These are phyloP conservation scores for Halocynthia roretzi DNA, from an alignment of 23 tunicate species.

Conservation along the genomic window DNA sequence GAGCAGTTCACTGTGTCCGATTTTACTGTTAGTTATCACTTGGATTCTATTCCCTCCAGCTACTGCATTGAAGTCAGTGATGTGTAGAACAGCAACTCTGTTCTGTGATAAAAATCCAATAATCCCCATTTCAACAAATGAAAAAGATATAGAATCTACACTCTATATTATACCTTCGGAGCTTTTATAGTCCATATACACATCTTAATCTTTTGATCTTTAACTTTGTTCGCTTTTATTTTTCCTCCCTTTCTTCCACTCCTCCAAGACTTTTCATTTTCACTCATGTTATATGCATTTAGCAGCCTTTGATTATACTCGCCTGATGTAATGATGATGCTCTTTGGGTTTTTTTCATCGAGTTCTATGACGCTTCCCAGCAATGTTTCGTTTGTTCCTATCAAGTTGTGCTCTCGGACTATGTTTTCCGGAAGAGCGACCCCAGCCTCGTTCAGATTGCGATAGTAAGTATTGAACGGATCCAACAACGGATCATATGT, in stretches of 20 bases:
- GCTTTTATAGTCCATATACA: conserved; percentile 71
- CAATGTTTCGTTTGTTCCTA: not conserved
- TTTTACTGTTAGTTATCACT: conserved; percentile 18
- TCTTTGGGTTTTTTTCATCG: conserved; percentile 13
- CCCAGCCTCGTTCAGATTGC: conserved; percentile 3
- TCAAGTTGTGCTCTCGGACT: not conserved
- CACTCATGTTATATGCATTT: not conserved
- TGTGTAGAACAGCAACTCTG: conserved; percentile 42
- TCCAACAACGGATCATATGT: conserved; percentile 47
- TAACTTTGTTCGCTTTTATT: conserved; percentile 46
- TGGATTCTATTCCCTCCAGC: conserved; percentile 36
- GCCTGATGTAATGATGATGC: conserved; percentile 7
- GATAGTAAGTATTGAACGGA: conserved; percentile 45
- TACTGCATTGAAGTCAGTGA: conserved; percentile 60
- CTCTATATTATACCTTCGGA: conserved; percentile 23
- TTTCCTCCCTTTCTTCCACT: conserved; percentile 2
- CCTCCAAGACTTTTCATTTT: conserved; percentile 26
- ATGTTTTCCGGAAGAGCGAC: conserved; percentile 25
- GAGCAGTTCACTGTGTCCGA: conserved; percentile 3
- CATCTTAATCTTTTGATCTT: conserved; percentile 2
- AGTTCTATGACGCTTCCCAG: not conserved
- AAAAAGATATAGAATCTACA: not conserved
- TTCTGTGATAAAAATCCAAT: conserved; percentile 34
- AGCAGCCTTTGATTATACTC: conserved; percentile 4
- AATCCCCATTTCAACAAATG: not conserved